Evolutionary conservation across 2,888 invertebrate genomes (phyloP).

Genomic region (Agrotis segetum): DNA sequence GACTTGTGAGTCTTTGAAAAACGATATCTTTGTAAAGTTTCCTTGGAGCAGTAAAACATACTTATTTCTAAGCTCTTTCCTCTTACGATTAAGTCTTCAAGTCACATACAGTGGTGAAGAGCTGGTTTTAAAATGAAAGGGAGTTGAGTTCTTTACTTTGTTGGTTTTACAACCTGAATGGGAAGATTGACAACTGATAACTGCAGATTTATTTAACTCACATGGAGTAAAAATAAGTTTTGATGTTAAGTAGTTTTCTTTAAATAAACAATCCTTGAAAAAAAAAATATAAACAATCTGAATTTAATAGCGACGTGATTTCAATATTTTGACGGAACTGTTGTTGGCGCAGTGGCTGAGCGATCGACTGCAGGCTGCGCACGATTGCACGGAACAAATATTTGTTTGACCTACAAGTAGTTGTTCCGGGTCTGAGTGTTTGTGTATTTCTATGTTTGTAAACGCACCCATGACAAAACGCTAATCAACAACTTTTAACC

Average conservation of each 20-base stretch:
- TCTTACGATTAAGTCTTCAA: constrained; percentile 54
- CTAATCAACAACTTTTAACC: no score
- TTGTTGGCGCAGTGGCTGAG: no score
- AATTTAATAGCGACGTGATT: neutral
- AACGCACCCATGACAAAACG: no score
- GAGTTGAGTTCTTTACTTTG: constrained; percentile 32
- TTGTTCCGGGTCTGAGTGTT: no score
- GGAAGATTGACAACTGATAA: constrained; percentile 33
- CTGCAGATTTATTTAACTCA: constrained; percentile 11
- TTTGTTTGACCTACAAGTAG: no score
- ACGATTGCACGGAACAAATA: no score
- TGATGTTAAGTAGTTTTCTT: neutral
- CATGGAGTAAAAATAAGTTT: constrained; percentile 1
- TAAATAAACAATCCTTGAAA: neutral
- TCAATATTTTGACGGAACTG: no score
- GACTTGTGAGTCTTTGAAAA: constrained; percentile 56
- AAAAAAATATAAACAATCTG: neutral
- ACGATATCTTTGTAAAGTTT: constrained; percentile 51
- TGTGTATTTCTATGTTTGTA: no score
- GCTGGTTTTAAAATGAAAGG: constrained; percentile 50
- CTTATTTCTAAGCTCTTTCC: constrained; percentile 57
- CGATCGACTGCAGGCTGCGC: no score
- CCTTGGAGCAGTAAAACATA: constrained; percentile 52
- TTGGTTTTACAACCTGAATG: constrained; percentile 40
- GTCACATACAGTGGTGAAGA: constrained; percentile 48